phyloP scores from a whole-genome alignment of 2,888 invertebrate genomes.

The Erebia palarica region DNA sequence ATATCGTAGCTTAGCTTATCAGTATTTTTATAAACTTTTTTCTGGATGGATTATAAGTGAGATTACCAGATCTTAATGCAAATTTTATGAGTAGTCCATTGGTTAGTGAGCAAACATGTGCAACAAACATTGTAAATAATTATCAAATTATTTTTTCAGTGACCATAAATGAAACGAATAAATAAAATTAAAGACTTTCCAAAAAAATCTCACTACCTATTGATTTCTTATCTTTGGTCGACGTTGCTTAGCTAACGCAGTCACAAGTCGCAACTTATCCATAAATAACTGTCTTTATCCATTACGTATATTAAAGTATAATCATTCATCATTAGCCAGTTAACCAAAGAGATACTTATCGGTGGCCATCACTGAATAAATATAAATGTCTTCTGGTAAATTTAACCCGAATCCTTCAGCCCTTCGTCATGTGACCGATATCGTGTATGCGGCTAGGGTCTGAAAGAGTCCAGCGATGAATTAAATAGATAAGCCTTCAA shows the following conservation, averaged over 20 bases:
- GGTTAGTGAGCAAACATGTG: too few species aligned
- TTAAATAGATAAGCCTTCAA: slow-evolving; percentile 77
- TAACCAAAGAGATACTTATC: slow-evolving; percentile 68
- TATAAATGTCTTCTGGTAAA: slow-evolving; percentile 81
- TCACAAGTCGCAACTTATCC: neutral
- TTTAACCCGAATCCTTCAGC: slow-evolving; percentile 75
- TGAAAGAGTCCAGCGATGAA: slow-evolving; percentile 79
- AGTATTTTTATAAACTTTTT: too few species aligned
- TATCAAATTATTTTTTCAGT: too few species aligned
- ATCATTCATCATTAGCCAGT: slow-evolving; percentile 56
- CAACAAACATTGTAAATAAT: neutral
- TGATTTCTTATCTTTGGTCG: too few species aligned
- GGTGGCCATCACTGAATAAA: slow-evolving; percentile 68
- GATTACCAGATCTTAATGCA: too few species aligned
- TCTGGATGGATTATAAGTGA: too few species aligned
- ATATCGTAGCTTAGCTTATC: too few species aligned
- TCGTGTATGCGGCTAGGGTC: slow-evolving; percentile 76
- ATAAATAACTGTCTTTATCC: slow-evolving; percentile 42
- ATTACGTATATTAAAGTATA: slow-evolving; percentile 47
- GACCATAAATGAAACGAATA: neutral
- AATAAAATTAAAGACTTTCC: neutral
- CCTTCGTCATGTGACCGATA: slow-evolving; percentile 78
- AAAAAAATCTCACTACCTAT: too few species aligned
- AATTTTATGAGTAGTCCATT: too few species aligned
- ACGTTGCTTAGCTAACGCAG: too few species aligned